Percentiles rank a stretch among this genome's conserved stretches.
phyloP scores from a whole-genome alignment of 2,797 vertebrate genomes.

The Cygnus olor region DNA sequence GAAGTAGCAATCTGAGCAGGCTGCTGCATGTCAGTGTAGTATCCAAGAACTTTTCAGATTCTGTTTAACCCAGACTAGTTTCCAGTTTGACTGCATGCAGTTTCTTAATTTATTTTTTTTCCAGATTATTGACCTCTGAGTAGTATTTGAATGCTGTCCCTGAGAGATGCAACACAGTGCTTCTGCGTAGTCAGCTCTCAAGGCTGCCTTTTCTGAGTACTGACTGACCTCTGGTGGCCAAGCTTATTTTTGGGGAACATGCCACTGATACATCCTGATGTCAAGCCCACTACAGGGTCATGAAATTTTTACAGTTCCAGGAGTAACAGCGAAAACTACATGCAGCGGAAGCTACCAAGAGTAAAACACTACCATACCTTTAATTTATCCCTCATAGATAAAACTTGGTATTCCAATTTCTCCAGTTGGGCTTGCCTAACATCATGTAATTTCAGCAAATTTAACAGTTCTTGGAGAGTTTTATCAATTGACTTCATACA shows the following conservation, averaged over 20 bases:
- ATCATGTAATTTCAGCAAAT: constrained; percentile 55
- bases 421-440: constrained; percentile 73
- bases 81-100: background rate
- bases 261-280: background rate
- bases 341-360: background rate
- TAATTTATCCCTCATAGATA: constrained; percentile 83
- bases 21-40: background rate
- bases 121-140: rapidly evolving
- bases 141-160: background rate
- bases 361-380: constrained; percentile 76
- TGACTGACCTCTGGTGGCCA: constrained; percentile 47
- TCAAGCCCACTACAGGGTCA: background rate
- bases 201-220: background rate
- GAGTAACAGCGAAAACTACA: background rate
- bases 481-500: constrained; percentile 56
- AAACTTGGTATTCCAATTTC: constrained; percentile 81
- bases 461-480: constrained; percentile 81
- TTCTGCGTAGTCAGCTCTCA: rapidly evolving
- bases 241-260: background rate
- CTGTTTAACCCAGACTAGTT: background rate
- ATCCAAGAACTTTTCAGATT: background rate
- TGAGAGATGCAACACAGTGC: rapidly evolving
- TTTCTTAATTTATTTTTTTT: background rate
- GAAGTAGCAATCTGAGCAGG: background rate
- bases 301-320: background rate